Percentiles rank a stretch among this genome's conserved stretches.
These are phyloP conservation scores for Plecturocebus donacophilus DNA, from an alignment of 2,113 vertebrate genomes.

Conservation along the genomic window DNA sequence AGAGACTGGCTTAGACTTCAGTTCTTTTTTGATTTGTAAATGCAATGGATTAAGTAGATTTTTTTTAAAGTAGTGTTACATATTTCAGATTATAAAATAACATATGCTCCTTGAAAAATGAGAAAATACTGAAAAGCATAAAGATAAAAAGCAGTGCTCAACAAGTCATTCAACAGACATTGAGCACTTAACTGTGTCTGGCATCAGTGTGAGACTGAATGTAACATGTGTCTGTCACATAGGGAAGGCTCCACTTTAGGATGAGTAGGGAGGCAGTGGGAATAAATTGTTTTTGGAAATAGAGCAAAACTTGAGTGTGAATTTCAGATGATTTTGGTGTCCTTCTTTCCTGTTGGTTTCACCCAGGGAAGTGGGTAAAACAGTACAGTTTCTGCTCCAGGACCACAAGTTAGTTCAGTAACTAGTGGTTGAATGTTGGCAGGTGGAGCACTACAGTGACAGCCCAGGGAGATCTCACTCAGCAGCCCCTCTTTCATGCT, in stretches of 20 bases:
- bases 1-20: neutral
- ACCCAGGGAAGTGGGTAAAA: neutral
- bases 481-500: neutral
- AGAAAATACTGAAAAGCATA: neutral
- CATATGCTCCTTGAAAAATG: neutral
- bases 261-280: neutral
- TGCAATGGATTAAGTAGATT: neutral
- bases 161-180: neutral
- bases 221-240: fast-evolving
- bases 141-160: neutral
- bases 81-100: neutral
- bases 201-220: neutral
- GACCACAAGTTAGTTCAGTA: neutral
- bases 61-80: neutral
- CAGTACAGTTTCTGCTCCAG: neutral
- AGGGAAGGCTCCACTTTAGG: neutral
- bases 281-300: neutral
- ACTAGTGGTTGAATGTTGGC: neutral
- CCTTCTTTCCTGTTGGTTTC: neutral
- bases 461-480: neutral
- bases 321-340: neutral
- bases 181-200: neutral
- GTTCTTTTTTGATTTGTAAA: neutral
- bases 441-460: neutral
- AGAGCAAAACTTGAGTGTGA: neutral